Evolutionary conservation across 2,888 invertebrate genomes (phyloP).

Genomic region (Machimus rusticus): DNA sequence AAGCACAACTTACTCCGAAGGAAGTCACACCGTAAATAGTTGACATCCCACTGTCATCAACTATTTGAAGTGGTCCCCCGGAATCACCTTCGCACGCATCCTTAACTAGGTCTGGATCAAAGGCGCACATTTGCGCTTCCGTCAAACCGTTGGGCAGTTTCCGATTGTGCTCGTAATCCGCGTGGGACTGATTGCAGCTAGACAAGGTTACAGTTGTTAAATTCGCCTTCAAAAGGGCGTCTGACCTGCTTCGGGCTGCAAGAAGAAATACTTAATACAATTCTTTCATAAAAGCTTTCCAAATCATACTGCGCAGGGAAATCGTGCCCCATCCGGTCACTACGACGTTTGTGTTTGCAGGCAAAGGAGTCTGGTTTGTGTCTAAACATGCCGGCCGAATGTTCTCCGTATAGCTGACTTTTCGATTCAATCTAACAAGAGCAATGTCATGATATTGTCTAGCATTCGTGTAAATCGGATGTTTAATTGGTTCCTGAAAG

Average conservation of each 20-base stretch:
- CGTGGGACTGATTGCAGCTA: conserved; percentile 48
- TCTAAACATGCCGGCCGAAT: conserved; percentile 52
- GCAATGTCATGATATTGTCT: conserved; percentile 52
- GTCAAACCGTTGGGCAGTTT: conserved; percentile 44
- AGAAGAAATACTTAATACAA: background rate
- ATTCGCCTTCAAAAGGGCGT: conserved; percentile 49
- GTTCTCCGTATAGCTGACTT: conserved; percentile 38
- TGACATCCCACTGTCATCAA: conserved; percentile 50
- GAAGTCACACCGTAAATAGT: conserved; percentile 56
- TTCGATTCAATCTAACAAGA: conserved; percentile 47
- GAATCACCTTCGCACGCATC: conserved; percentile 60
- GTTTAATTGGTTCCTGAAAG: conserved; percentile 45
- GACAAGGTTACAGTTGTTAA: conserved; percentile 48
- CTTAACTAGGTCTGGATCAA: conserved; percentile 48
- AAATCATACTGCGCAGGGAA: background rate
- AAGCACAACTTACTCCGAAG: conserved; percentile 57
- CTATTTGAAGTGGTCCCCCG: conserved; percentile 56
- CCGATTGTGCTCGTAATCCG: conserved; percentile 32
- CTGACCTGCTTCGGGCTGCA: conserved; percentile 49
- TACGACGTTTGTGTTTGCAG: conserved; percentile 37
- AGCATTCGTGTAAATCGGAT: conserved; percentile 43
- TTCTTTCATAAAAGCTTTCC: background rate
- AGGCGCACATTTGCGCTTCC: conserved; percentile 51
- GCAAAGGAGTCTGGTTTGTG: conserved; percentile 47
- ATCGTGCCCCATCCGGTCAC: conserved; percentile 53